phyloP scores from a whole-genome alignment of 2,888 invertebrate species.

The Nyleta sp. region DNA sequence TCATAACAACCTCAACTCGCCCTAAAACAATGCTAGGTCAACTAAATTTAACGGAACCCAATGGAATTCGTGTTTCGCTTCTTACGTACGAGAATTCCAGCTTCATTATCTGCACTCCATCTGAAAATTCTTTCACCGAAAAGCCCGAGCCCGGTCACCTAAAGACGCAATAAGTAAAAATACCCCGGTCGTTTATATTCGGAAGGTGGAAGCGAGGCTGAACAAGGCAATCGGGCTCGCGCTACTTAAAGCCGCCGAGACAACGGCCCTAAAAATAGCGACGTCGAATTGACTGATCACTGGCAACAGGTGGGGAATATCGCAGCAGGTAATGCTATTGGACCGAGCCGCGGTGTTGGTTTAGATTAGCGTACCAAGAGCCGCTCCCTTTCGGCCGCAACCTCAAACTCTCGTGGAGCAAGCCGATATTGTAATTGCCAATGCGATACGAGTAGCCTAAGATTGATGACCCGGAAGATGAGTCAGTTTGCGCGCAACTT shows the following conservation, averaged over 20 bases:
- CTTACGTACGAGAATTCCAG: too few relatives aligned
- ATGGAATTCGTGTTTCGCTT: too few relatives aligned
- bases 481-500: constrained; percentile 75
- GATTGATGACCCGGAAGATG: constrained; percentile 80
- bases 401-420: constrained; percentile 79
- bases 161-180: too few relatives aligned
- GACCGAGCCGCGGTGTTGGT: constrained; percentile 61
- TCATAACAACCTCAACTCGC: too few relatives aligned
- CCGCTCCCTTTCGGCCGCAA: constrained; percentile 76
- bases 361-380: constrained; percentile 77
- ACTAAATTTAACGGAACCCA: too few relatives aligned
- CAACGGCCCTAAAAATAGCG: constrained; percentile 43
- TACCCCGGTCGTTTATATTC: neutral
- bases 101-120: too few relatives aligned
- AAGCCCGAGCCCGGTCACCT: too few relatives aligned
- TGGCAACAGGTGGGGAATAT: constrained; percentile 80
- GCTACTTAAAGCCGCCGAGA: constrained; percentile 8
- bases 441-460: constrained; percentile 79
- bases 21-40: too few relatives aligned
- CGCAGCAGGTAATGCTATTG: constrained; percentile 75
- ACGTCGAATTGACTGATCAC: constrained; percentile 78
- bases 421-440: constrained; percentile 82
- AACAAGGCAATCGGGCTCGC: neutral
- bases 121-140: too few relatives aligned
- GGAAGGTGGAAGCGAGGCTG: neutral